Base-by-base conservation (phyloP, 2,113 vertebrate genomes). In the Nematolebias whitei region DNA sequence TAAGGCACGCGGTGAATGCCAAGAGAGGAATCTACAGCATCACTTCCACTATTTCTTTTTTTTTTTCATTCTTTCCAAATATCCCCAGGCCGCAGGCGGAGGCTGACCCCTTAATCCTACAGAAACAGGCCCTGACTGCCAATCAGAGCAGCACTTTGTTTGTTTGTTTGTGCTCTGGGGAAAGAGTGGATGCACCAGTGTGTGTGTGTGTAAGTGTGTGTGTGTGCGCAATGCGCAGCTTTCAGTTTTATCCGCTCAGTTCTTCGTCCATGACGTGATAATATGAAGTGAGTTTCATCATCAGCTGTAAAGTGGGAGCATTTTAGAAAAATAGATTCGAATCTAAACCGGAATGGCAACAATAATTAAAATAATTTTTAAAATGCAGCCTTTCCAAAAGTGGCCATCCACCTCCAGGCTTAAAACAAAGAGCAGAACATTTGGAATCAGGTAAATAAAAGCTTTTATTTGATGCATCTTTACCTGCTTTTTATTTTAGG, bases 1-100 rank as follows among this genome's bases (percentile, higher is more conserved):
- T 97, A 97, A 97, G 96, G 96, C 96, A 97, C 96, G 96, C 96
- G 96, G 96, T 97, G 95, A 97, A 97, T 97, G 96, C 95, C 95
- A 97, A 97, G 95, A 96, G 95, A 93, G 93, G 93, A 90, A 92
- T 89, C 90, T 92, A 90, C 75, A 90, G 90, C 93, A 82, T 87
- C 94, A 68, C 55, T 66, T 78, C 77, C 67, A 68, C 57, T 5
- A 23, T 56, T 38, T 54, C n/a, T 13, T 38, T 13, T 12, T 0
- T 15, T 12, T 26, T 40, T 15, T 7, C 7, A 44, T 14, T 41
- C 45, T 55, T 41, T 18, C 43, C 3, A 50, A 19, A 6, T 39
- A 23, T 20, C 52, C 24, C 6, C 67, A 59, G 64, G 83, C 68
- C 62, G 58, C 58, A 53, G 59, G 70, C 63, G 68, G 23, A 35